Evolutionary conservation across 2,888 invertebrate species (phyloP), one percentile per base, ranked within the genome.

Genomic region (Seladonia tumulorum): DNA sequence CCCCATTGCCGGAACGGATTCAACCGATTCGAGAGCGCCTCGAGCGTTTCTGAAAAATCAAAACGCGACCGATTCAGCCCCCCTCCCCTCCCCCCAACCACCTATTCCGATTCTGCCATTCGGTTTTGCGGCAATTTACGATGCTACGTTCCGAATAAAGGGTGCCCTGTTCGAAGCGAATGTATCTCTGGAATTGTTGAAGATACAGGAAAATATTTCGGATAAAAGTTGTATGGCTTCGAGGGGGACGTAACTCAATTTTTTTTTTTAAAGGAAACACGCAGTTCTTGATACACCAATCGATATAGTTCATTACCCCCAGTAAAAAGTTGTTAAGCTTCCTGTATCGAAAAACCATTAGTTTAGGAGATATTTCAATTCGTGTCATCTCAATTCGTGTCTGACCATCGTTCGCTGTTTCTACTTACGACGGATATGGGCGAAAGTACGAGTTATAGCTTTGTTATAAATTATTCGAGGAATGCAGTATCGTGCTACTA

Each of bases 11-110:
- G 25, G n/a, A 63, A 45, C 81, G 81, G 68, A 42, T 70, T n/a
- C 22, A 12, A 42, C n/a, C 68, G 77, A 72, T 86, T 66, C 35
- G 66, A 66, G 66, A 39, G 66, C 35, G 57, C 72, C 10, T 42
- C 60, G 75, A 85, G 84, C 78, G 74, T 8, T 57, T 53, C 63
- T 53, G 74, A 70, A 84, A 83, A 84, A 84, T 79, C 71, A 78
- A 83, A 84, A 84, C 77, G 49, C 73, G 77, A 60, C 68, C 35
- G 39, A 73, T 68, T 42, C n/a, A 77, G 7, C 60, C 35, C 4
- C 35, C 35, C 35, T 5, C 35, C 2, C 35, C 35, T 2, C 2
- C 68, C 3, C 39, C 5, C 25, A 45, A 68, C 18, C 35, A 22
- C 10, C 35, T 29, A 66, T 66, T 8, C 66, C 35, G 35, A 7